Evolutionary conservation across 1,140 invertebrate genomes (phyloP).

Genomic region (Drosophila jambulina): DNA sequence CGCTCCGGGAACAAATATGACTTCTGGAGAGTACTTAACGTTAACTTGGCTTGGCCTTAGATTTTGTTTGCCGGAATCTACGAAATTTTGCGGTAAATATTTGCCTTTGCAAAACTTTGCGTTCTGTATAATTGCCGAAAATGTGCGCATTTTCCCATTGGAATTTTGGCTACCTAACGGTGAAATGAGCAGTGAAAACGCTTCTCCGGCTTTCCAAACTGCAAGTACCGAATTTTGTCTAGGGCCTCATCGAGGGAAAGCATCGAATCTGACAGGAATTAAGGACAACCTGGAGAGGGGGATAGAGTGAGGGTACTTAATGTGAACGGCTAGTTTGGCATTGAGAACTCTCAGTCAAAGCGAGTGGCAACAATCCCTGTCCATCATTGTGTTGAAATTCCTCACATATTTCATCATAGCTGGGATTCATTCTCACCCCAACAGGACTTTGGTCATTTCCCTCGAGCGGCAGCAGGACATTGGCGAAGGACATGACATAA

Average conservation of each 20-base stretch:
- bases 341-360: conserved; percentile 19
- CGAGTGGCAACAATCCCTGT: conserved; percentile 6
- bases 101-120: conserved; percentile 63
- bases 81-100: conserved; percentile 52
- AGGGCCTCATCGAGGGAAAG: conserved; percentile 8
- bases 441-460: conserved; percentile 22
- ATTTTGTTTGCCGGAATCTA: conserved; percentile 50
- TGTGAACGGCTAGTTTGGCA: conserved; percentile 18
- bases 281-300: neutral
- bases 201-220: conserved; percentile 11
- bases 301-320: conserved; percentile 9
- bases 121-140: conserved; percentile 57
- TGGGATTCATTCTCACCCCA: conserved; percentile 34
- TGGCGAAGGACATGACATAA: conserved; percentile 25
- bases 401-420: conserved; percentile 54
- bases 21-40: conserved; percentile 27
- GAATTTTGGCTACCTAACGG: conserved; percentile 37
- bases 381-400: conserved; percentile 42
- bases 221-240: conserved; percentile 23
- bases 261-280: conserved; percentile 1
- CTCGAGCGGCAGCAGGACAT: conserved; percentile 16
- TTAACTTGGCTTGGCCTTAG: conserved; percentile 31
- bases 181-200: conserved; percentile 56
- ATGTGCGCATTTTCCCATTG: conserved; percentile 60
- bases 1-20: conserved; percentile 10